Percentiles rank a stretch among this genome's conserved stretches.
These are phyloP conservation scores for Pseudomugil gertrudae DNA, from an alignment of 2,797 vertebrate species.

Conservation along the genomic window DNA sequence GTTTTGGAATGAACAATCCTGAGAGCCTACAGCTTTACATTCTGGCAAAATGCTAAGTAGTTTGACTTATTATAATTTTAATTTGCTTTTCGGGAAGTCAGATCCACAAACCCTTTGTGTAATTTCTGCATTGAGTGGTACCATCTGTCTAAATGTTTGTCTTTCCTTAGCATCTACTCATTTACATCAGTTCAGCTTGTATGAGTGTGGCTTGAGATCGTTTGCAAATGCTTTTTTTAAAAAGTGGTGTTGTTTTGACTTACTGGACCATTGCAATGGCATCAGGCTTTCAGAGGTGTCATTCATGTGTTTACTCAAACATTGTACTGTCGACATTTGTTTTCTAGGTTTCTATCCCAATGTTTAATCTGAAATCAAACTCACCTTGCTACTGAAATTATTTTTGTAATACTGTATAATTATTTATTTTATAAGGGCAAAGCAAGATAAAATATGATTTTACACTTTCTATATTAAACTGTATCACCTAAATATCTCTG, in stretches of 20 bases:
- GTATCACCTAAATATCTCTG: neutral
- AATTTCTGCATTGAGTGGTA: conserved; percentile 30
- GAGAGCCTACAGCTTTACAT: neutral
- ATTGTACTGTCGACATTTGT: conserved; percentile 15
- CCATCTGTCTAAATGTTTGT: conserved; percentile 53
- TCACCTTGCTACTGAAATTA: neutral
- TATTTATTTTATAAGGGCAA: too few relatives aligned
- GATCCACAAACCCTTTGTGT: conserved; percentile 26
- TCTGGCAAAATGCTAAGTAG: neutral
- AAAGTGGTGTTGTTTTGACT: conserved; percentile 34
- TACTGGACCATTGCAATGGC: conserved; percentile 13
- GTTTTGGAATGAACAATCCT: neutral
- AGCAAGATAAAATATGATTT: too few relatives aligned
- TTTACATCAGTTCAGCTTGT: conserved; percentile 40
- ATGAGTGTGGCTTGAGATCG: conserved; percentile 30
- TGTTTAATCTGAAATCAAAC: neutral
- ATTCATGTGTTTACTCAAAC: conserved; percentile 16
- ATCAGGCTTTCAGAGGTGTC: conserved; percentile 3
- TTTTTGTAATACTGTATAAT: neutral
- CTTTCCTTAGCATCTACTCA: conserved; percentile 37
- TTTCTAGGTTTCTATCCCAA: conserved; percentile 11
- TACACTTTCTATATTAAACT: neutral
- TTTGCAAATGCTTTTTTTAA: conserved; percentile 35
- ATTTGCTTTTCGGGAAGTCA: conserved; percentile 19
- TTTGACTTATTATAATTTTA: conserved; percentile 17